A percentile compares a stretch with the other conserved stretches of the same genome.
Conservation (phyloP, 2,888 invertebrate species). For the Thyatira batis region DNA sequence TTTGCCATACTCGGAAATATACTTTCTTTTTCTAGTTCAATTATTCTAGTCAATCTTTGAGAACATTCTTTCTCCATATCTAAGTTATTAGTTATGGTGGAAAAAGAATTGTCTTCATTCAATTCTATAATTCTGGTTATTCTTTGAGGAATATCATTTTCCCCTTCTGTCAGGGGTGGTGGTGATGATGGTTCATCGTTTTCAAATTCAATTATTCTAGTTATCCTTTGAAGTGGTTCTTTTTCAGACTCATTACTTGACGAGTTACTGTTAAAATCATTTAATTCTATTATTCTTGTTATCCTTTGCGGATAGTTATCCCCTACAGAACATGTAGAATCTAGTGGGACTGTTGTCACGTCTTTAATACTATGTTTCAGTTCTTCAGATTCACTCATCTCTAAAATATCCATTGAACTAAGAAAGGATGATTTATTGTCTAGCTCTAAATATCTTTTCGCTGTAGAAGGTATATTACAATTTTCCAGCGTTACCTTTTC, state of each 20-base stretch:
- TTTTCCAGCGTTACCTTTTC: constrained; percentile 70
- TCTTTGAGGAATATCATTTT: constrained; percentile 63
- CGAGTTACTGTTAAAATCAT: constrained; percentile 55
- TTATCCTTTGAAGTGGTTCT: constrained; percentile 70
- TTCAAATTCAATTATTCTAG: constrained; percentile 74
- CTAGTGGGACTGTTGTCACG: constrained; percentile 31
- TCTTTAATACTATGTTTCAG: constrained; percentile 48
- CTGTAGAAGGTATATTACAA: constrained; percentile 52
- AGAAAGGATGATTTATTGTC: constrained; percentile 59
- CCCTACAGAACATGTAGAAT: constrained; percentile 14
- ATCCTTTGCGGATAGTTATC: constrained; percentile 68
- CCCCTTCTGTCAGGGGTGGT: constrained; percentile 47
- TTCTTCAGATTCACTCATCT: constrained; percentile 49
- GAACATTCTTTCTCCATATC: constrained; percentile 60
- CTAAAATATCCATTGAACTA: constrained; percentile 59
- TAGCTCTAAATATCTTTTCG: constrained; percentile 59
- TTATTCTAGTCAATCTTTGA: constrained; percentile 66
- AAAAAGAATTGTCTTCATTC: constrained; percentile 69
- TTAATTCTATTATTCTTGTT: constrained; percentile 75
- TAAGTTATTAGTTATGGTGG: constrained; percentile 56
- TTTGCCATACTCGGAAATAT: constrained; percentile 74
- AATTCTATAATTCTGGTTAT: constrained; percentile 72
- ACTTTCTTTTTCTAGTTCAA: constrained; percentile 69
- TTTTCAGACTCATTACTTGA: constrained; percentile 57
- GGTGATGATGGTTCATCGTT: constrained; percentile 56